Base-by-base conservation (phyloP, 2,113 vertebrate species). In the Hipposideros armiger region DNA sequence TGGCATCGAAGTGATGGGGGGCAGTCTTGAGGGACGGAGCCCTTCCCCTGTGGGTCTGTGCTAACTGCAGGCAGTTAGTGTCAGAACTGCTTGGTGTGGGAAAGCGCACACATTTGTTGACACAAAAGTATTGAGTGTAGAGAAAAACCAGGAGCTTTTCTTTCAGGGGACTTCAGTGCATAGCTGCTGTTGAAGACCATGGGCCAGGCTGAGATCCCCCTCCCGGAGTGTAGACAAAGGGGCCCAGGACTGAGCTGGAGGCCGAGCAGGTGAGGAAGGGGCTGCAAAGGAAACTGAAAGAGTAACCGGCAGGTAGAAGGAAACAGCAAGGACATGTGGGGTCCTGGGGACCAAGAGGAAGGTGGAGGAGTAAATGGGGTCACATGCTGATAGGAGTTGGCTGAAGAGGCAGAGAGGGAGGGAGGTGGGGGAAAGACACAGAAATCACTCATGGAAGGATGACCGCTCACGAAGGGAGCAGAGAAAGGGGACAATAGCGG, bases 291-390 rank as follows among this genome's bases (percentile, higher is more conserved):
- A 62, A 52, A 54, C 3, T 83, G 32, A 19, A 16, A 52, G 42
- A 56, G 72, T 36, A 32, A 30, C 85, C 0, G 1, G 20, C 60
- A 81, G 40, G 40, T 2, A 0, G 73, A 72, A 89, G 67, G 54
- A 24, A 73, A 60, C 40, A 36, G 1, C 28, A 19, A 14, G 15
- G 70, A 58, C 0, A 0, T 4, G 36, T 11, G n/a, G 76, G 58
- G 8, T 14, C 45, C 64, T 54, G 50, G 66, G 42, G 42, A 45
- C 45, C 60, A 4, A 17, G 22, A 52, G 82, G 42, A 82, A 54
- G 76, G 47, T 0, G 1, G 28, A 52, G 52, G 74, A 45, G 5
- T 28, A 2, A 14, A 26, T 0, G 28, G 14, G 16, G 56, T 50
- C 3, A 40, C 11, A 15, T n/a, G 26, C 76, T 26, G 40, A 42